These are phyloP conservation scores for Nomada ruficornis DNA, from an alignment of 2,888 invertebrate species.

Conservation along the genomic window DNA sequence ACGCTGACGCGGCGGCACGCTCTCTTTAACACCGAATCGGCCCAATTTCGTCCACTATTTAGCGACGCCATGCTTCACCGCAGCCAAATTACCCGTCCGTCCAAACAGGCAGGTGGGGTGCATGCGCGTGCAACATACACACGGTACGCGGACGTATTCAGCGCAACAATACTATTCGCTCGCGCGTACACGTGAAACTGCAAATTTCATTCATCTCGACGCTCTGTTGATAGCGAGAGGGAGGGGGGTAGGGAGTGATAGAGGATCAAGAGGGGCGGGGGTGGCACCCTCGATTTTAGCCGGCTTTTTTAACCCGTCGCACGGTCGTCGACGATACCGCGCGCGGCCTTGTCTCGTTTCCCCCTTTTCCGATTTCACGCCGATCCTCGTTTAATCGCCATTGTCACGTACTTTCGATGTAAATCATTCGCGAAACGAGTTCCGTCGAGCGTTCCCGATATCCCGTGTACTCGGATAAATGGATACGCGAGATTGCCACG, in stretches of 20 bases:
- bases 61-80: conserved; percentile 76
- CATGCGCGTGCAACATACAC: conserved; percentile 39
- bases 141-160: conserved; percentile 46
- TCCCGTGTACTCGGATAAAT: conserved; percentile 34
- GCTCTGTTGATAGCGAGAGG: not conserved
- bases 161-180: conserved; percentile 54
- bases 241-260: not conserved
- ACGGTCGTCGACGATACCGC: not conserved
- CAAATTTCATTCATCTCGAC: conserved; percentile 72
- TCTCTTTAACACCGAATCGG: conserved; percentile 78
- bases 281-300: conserved; percentile 68
- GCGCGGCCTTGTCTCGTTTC: conserved; percentile 11
- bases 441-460: conserved; percentile 30
- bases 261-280: not conserved
- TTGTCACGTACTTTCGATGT: conserved; percentile 55
- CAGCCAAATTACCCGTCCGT: conserved; percentile 75
- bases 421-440: conserved; percentile 58
- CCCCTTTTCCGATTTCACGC: conserved; percentile 44
- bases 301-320: conserved; percentile 49
- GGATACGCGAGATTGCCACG: not conserved
- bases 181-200: conserved; percentile 63
- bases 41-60: conserved; percentile 79
- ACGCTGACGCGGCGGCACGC: conserved; percentile 34
- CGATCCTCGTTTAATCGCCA: conserved; percentile 55
- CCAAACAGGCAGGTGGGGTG: conserved; percentile 43